Conservation (phyloP, 1,140 invertebrate genomes). For the Aphis craccivora region DNA sequence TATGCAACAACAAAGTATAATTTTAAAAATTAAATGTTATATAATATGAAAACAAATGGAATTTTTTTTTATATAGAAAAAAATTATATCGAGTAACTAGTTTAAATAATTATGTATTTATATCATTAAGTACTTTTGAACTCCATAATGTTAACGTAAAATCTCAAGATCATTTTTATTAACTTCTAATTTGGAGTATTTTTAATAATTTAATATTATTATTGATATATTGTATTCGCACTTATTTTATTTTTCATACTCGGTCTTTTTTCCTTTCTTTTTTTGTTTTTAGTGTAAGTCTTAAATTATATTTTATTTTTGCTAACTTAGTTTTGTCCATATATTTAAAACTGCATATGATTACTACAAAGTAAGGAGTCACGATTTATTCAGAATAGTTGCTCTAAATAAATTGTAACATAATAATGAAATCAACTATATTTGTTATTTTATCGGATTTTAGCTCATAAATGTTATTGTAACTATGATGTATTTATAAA, state of each 20-base stretch:
- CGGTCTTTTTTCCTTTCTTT: not conserved
- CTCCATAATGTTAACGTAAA: constrained; percentile 40
- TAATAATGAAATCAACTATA: not conserved
- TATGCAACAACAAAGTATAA: constrained; percentile 51
- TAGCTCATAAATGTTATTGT: not conserved
- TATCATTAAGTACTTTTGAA: constrained; percentile 48
- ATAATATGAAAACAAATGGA: constrained; percentile 36
- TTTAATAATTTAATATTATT: constrained; percentile 56
- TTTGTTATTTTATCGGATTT: constrained; percentile 9
- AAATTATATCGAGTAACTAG: constrained; percentile 50
- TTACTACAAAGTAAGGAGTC: constrained; percentile 35
- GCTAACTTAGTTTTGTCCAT: constrained; percentile 35
- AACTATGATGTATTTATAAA: constrained; percentile 8
- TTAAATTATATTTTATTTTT: constrained; percentile 46
- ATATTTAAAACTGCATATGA: constrained; percentile 30
- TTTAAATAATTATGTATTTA: constrained; percentile 52
- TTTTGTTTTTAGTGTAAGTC: constrained; percentile 9
- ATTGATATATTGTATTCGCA: constrained; percentile 49
- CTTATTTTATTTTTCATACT: constrained; percentile 7
- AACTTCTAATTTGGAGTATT: constrained; percentile 42
- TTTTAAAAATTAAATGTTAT: constrained; percentile 47
- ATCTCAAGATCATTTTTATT: constrained; percentile 48
- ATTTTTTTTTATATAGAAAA: constrained; percentile 53
- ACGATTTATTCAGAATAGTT: constrained; percentile 37
- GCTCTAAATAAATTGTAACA: constrained; percentile 35